Evolutionary conservation across 2,113 vertebrate species (phyloP), one percentile per base, ranked within the genome.

Genomic region (Danionella cerebrum): DNA sequence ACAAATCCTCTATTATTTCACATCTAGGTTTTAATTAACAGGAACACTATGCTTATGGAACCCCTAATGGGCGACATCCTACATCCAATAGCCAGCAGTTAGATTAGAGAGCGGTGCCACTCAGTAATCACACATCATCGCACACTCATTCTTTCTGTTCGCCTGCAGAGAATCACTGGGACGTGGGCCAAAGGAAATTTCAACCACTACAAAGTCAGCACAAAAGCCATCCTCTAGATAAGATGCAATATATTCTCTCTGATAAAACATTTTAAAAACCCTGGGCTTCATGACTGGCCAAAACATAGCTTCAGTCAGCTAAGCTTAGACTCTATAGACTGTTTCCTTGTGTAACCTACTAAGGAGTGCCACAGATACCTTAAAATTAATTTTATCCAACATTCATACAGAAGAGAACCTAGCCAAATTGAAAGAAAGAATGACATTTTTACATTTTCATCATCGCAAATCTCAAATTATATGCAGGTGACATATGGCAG

Each of bases 1-100:
- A 58, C 67, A 80, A 85, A 84, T 59, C 74, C 65, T 75, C 31
- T 47, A 14, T 73, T 70, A 47, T 74, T 82, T 81, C 79, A 66
- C 42, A 51, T 69, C 70, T 13, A 50, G 70, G 60, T 78, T 84
- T 86, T 85, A 84, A 85, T 85, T 81, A 85, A 78, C 75, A 52
- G 11, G 60, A 51, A 77, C 66, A 74, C 47, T 24, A 50, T 33
- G 76, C 65, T 48, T 70, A 57, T 54, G 57, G 60, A 48, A 71
- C 67, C 75, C 73, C 80, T 22, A 55, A 69, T 50, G 50, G 59
- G 42, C 18, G 65, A 76, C 77, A 69, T 78, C 65, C 64, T 67
- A 65, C 3, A 60, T 54, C 67, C 77, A 73, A 80, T 59, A 69
- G n/a, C 2, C 72, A 21, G 16, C 38, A 24, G 19, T 25, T 39